A percentile compares a stretch with the other conserved stretches of the same genome.
Evolutionary conservation across 1,140 invertebrate genomes (phyloP).

Genomic region (Helicorthomorpha holstii): DNA sequence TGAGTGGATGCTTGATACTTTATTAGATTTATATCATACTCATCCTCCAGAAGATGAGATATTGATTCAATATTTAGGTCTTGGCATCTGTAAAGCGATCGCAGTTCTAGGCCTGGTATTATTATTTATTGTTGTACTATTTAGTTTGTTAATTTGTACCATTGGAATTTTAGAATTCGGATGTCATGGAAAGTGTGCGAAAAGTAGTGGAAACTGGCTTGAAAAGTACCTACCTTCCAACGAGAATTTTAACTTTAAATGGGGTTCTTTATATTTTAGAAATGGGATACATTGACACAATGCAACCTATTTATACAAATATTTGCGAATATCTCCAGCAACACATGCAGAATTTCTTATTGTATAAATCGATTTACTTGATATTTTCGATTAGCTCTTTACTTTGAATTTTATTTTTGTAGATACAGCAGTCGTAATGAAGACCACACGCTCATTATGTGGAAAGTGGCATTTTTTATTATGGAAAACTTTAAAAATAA

Average conservation of each 20-base stretch:
- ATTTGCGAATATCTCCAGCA: constrained; percentile 49
- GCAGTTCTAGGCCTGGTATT: constrained; percentile 38
- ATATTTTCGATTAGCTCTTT: constrained; percentile 8
- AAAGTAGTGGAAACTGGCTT: constrained; percentile 43
- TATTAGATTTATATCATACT: constrained; percentile 39
- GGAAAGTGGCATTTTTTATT: constrained; percentile 48
- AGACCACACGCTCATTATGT: constrained; percentile 44
- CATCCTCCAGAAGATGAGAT: constrained; percentile 51
- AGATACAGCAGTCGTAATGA: constrained; percentile 34
- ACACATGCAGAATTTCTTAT: constrained; percentile 33
- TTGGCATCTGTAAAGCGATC: constrained; percentile 49
- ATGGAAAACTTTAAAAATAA: constrained; percentile 36
- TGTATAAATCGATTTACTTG: constrained; percentile 15
- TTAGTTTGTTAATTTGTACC: constrained; percentile 1
- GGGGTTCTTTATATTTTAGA: constrained; percentile 61
- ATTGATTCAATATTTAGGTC: constrained; percentile 44
- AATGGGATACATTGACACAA: constrained; percentile 30
- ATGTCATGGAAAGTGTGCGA: constrained; percentile 34
- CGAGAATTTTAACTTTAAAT: constrained; percentile 47
- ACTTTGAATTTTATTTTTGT: constrained; percentile 10
- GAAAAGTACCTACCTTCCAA: constrained; percentile 43
- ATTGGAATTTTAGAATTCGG: constrained; percentile 22
- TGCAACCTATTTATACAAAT: constrained; percentile 39
- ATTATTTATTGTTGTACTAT: neutral
- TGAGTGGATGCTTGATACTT: constrained; percentile 50